phyloP scores from a whole-genome alignment of 2,113 vertebrate genomes.

The Calyptomena viridis region DNA sequence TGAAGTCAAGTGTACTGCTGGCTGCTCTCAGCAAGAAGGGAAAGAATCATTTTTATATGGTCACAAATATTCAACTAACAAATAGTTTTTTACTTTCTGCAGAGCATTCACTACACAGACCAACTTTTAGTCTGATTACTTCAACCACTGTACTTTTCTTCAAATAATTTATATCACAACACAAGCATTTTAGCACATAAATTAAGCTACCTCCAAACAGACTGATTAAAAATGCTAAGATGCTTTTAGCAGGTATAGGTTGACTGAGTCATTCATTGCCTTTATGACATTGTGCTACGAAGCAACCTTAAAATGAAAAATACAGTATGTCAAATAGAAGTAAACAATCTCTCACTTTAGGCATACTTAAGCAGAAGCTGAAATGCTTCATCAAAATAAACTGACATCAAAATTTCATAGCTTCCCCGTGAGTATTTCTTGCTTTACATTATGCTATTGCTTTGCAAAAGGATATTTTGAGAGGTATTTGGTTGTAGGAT shows the following conservation, averaged over 20 bases:
- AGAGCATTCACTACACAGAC: background rate
- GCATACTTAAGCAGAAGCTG: background rate
- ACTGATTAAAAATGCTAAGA: background rate
- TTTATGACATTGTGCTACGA: background rate
- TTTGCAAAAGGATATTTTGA: background rate
- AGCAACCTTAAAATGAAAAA: background rate
- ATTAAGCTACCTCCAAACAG: background rate
- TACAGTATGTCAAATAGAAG: background rate
- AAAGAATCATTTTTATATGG: background rate
- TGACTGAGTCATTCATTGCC: background rate
- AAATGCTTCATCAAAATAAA: background rate
- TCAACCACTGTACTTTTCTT: background rate
- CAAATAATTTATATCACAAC: background rate
- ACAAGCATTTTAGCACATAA: background rate
- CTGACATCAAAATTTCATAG: background rate
- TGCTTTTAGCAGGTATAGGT: background rate
- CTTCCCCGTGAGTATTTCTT: background rate
- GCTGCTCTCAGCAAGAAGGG: background rate
- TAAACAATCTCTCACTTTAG: background rate
- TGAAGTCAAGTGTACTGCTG: background rate
- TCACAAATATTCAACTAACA: background rate
- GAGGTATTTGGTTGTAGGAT: background rate
- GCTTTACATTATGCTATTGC: background rate
- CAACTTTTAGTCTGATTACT: background rate
- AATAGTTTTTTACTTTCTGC: background rate